Evolutionary conservation across 2,113 vertebrate genomes (phyloP).

Genomic region (Vireo altiloquus): DNA sequence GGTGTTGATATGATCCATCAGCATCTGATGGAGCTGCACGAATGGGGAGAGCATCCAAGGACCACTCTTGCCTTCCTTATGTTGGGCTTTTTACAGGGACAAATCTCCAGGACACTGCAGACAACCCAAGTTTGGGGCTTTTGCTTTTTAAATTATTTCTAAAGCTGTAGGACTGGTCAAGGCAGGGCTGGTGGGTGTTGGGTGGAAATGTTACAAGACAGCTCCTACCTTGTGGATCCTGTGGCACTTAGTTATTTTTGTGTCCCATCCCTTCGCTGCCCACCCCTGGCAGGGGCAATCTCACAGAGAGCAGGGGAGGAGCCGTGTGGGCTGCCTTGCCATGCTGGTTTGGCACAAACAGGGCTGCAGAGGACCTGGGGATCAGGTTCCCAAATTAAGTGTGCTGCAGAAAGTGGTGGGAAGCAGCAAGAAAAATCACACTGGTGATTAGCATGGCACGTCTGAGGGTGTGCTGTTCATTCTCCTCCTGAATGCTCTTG

Average conservation of each 20-base stretch:
- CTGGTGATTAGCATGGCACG: not conserved
- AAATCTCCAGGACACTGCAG: not conserved
- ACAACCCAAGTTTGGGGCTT: not conserved
- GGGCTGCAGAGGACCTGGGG: not conserved
- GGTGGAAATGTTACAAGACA: not conserved
- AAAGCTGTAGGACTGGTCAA: not conserved
- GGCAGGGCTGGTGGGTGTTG: not conserved
- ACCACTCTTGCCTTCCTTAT: not conserved
- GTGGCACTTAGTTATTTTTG: not conserved
- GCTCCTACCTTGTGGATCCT: not conserved
- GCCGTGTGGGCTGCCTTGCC: rapidly evolving
- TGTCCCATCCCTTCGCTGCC: not conserved
- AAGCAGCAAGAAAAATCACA: not conserved
- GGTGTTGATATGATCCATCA: not conserved
- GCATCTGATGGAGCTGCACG: not conserved
- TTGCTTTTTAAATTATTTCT: not conserved
- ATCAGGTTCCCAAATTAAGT: not conserved
- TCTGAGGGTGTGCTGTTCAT: not conserved
- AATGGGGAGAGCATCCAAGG: not conserved
- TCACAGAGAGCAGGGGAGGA: not conserved
- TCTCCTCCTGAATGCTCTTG: slow-evolving; percentile 21
- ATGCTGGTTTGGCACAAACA: not conserved
- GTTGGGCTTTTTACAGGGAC: not conserved
- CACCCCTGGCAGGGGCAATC: not conserved
- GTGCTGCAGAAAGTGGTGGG: not conserved